A percentile compares a stretch with the other conserved stretches of the same genome.
Conservation (phyloP, 2,888 invertebrate species). For the Oxystoma pomonae region DNA sequence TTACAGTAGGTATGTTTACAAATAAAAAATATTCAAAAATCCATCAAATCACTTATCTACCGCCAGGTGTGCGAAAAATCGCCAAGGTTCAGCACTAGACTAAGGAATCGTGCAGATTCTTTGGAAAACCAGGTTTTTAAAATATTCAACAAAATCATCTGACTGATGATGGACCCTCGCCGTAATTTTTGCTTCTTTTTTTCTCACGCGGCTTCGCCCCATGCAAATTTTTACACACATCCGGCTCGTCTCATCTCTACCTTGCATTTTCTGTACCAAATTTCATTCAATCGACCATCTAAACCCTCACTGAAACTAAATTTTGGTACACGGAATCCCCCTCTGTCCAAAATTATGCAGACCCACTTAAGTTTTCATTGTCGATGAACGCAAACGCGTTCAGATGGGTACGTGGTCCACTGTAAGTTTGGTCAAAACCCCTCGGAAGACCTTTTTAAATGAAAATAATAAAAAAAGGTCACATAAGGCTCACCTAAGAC, state of each 20-base stretch:
- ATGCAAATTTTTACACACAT: not conserved
- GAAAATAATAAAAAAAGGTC: not conserved
- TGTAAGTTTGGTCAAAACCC: not conserved
- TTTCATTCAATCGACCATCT: not conserved
- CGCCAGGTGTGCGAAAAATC: not conserved
- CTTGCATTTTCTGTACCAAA: not conserved
- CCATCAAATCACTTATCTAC: not conserved
- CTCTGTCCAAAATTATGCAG: not conserved
- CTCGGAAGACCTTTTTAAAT: not conserved
- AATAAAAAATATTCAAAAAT: too few species aligned
- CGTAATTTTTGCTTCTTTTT: not conserved
- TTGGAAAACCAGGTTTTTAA: not conserved
- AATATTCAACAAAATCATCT: not conserved
- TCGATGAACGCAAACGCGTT: not conserved
- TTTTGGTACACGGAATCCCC: not conserved
- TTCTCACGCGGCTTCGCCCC: not conserved
- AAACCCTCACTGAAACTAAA: not conserved
- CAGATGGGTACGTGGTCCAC: not conserved
- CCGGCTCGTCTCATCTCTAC: not conserved
- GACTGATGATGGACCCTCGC: not conserved
- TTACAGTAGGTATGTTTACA: too few species aligned
- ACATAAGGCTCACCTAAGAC: not conserved
- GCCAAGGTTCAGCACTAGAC: not conserved
- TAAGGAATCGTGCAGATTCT: not conserved
- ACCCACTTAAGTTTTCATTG: not conserved